Conservation (phyloP, 2,797 vertebrate genomes). For the Scyliorhinus canicula region DNA sequence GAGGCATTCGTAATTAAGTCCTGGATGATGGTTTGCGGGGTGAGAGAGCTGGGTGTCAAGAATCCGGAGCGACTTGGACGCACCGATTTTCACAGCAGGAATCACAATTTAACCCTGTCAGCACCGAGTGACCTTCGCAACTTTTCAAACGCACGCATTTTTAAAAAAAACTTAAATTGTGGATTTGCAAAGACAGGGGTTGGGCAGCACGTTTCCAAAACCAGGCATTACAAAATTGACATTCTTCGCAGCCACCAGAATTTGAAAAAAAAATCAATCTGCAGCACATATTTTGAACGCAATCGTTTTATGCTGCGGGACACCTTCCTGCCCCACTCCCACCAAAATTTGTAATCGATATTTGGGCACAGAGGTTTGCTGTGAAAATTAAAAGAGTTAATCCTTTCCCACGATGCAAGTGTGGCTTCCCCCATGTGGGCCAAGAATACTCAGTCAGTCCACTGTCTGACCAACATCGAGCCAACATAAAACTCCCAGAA, state of each 20-base stretch:
- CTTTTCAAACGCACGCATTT: background rate
- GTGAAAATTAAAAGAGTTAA: constrained; percentile 13
- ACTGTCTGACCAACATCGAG: background rate
- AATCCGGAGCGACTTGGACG: background rate
- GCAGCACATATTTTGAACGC: too few species aligned
- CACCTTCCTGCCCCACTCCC: background rate
- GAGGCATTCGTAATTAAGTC: constrained; percentile 5
- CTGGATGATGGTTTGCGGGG: background rate
- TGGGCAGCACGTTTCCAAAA: background rate
- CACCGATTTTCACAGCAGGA: background rate
- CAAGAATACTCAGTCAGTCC: background rate
- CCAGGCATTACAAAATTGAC: background rate
- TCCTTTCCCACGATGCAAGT: too few species aligned
- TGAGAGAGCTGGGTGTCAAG: background rate
- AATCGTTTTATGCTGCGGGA: background rate
- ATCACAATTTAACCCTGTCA: background rate
- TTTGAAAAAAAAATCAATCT: background rate
- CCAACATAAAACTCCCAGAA: background rate
- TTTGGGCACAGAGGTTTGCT: too few species aligned
- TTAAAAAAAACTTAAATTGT: background rate
- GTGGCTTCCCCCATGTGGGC: background rate
- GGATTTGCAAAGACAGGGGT: background rate
- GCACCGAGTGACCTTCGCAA: background rate
- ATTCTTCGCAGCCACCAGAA: background rate
- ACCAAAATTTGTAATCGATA: background rate